Percentiles rank a stretch among this genome's conserved stretches.
These are phyloP conservation scores for Chlorospingus semifuscus DNA, from an alignment of 2,797 vertebrate genomes.

Conservation along the genomic window DNA sequence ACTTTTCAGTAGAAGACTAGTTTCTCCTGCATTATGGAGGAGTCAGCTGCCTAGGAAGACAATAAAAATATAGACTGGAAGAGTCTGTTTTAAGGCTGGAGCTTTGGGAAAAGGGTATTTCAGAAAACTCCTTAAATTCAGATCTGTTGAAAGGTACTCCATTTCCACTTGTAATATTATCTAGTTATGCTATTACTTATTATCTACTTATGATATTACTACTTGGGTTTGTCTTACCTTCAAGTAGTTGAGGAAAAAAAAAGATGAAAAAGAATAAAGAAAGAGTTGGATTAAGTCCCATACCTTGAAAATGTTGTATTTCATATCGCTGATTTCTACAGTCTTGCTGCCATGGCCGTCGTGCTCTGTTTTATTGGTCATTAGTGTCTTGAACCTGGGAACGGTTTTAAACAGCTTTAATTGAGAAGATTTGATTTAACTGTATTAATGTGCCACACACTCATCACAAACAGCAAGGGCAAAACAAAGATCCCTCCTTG, in stretches of 20 bases:
- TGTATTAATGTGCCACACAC: not conserved
- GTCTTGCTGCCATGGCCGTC: constrained; percentile 80
- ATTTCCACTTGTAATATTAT: not conserved
- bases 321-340: constrained; percentile 89
- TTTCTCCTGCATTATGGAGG: not conserved
- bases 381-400: constrained; percentile 89
- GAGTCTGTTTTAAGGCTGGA: not conserved
- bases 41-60: not conserved
- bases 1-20: not conserved
- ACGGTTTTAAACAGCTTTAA: not conserved
- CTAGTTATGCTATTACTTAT: not conserved
- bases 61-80: not conserved
- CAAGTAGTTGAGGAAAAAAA: not conserved
- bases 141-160: not conserved
- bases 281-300: not conserved
- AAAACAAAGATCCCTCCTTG: not conserved
- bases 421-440: not conserved
- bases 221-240: not conserved
- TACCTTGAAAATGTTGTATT: constrained; percentile 94
- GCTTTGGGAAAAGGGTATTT: not conserved
- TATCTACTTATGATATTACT: not conserved
- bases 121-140: not conserved
- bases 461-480: not conserved
- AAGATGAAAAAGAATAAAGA: not conserved
- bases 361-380: constrained; percentile 83